phyloP scores from a whole-genome alignment of 2,797 vertebrate genomes.

The Fistularia commersonii region DNA sequence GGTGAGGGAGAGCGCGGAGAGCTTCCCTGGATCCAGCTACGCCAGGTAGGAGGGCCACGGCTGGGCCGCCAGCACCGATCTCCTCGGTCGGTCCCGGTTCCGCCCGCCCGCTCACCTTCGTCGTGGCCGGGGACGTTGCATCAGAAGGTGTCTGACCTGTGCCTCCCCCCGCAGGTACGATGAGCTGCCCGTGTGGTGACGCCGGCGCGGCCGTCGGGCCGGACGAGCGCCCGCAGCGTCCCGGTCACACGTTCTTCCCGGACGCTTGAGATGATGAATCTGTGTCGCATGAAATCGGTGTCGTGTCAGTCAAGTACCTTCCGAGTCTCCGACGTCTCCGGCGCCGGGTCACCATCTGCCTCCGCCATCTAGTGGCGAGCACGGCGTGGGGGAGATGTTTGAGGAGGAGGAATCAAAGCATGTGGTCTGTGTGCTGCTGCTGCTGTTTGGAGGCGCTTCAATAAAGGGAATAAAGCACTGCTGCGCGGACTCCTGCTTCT shows the following conservation, averaged over 20 bases:
- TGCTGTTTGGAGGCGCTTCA: too few species aligned
- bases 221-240: conserved; percentile 8
- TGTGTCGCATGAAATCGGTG: conserved; percentile 58
- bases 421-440: too few species aligned
- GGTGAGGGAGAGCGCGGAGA: conserved; percentile 85
- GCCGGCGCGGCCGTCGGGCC: conserved; percentile 5
- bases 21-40: conserved; percentile 82
- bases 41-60: conserved; percentile 38
- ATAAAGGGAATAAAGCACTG: too few species aligned
- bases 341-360: too few species aligned
- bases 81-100: too few species aligned
- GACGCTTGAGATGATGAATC: conserved; percentile 14
- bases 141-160: not conserved
- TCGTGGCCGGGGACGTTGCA: too few species aligned
- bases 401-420: too few species aligned
- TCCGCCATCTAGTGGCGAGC: too few species aligned
- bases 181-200: conserved; percentile 60
- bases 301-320: conserved; percentile 14
- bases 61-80: too few species aligned
- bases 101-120: too few species aligned
- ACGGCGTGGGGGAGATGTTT: too few species aligned
- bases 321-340: conserved; percentile 8
- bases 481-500: too few species aligned
- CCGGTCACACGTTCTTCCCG: conserved; percentile 6
- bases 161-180: conserved; percentile 49